phyloP scores from a whole-genome alignment of 2,113 vertebrate genomes.

The Platycercus adscitus region DNA sequence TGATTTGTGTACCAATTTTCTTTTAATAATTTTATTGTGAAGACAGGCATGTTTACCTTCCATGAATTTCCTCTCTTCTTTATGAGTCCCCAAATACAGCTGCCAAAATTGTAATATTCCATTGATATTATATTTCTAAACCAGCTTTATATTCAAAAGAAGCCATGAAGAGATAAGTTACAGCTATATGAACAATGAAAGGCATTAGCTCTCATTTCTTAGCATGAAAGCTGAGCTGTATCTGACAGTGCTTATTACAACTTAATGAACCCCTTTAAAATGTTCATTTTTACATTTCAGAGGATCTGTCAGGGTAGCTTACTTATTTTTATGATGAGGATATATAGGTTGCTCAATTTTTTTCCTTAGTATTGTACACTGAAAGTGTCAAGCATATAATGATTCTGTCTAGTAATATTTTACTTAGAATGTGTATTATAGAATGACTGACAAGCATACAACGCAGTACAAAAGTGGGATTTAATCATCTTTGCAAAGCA shows the following conservation, averaged over 20 bases:
- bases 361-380: not conserved
- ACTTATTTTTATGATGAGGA: not conserved
- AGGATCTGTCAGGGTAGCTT: not conserved
- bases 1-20: fast-evolving
- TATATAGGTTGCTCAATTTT: not conserved
- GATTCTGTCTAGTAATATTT: not conserved
- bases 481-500: not conserved
- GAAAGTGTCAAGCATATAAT: not conserved
- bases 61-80: not conserved
- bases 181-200: not conserved
- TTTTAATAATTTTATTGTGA: not conserved
- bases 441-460: not conserved
- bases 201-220: not conserved
- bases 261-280: not conserved
- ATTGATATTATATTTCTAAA: not conserved
- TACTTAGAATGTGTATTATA: not conserved
- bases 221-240: not conserved
- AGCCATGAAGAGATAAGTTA: not conserved
- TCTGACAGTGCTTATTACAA: not conserved
- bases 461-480: not conserved
- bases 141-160: not conserved
- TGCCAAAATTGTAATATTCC: not conserved
- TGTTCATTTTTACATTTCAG: not conserved
- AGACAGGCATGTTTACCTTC: not conserved
- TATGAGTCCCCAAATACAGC: not conserved